Evolutionary conservation across 2,797 vertebrate species (phyloP).

Genomic region (Toxotes lorentzi): DNA sequence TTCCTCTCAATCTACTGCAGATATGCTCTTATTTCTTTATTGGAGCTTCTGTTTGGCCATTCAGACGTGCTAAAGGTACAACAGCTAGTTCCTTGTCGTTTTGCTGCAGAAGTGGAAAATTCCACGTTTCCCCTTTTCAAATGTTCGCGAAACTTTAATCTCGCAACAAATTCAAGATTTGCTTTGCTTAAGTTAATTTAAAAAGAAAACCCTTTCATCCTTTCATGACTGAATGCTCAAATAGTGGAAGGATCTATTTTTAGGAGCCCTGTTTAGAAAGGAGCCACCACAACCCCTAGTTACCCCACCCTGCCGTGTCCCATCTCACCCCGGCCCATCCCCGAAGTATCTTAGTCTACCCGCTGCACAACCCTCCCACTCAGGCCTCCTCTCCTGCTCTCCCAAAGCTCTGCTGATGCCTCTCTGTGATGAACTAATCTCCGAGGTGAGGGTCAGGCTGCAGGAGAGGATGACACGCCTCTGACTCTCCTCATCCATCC

Average conservation of each 20-base stretch:
- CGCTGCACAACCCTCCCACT: slow-evolving; percentile 39
- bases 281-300: slow-evolving; percentile 64
- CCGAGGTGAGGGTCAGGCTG: slow-evolving; percentile 77
- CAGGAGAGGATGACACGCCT: slow-evolving; percentile 78
- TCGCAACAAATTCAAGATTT: slow-evolving; percentile 56
- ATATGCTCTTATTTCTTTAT: slow-evolving; percentile 73
- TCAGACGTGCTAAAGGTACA: slow-evolving; percentile 22
- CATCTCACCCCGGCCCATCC: slow-evolving; percentile 49
- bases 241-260: slow-evolving; percentile 68
- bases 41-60: slow-evolving; percentile 57
- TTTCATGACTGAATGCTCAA: slow-evolving; percentile 51
- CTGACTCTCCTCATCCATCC: slow-evolving; percentile 82
- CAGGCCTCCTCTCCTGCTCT: slow-evolving; percentile 28
- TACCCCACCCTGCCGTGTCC: slow-evolving; percentile 62
- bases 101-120: slow-evolving; percentile 51
- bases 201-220: slow-evolving; percentile 54
- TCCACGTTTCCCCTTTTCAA: slow-evolving; percentile 28
- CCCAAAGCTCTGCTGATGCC: slow-evolving; percentile 46
- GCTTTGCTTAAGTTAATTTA: slow-evolving; percentile 54
- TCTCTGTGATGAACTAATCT: slow-evolving; percentile 71
- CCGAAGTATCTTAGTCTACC: slow-evolving; percentile 44
- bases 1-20: slow-evolving; percentile 65
- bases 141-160: slow-evolving; percentile 42
- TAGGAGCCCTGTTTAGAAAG: slow-evolving; percentile 70
- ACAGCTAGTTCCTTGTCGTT: background rate